Base-by-base conservation (phyloP, 2,113 vertebrate species). In the Brachypodius melanocephalos region DNA sequence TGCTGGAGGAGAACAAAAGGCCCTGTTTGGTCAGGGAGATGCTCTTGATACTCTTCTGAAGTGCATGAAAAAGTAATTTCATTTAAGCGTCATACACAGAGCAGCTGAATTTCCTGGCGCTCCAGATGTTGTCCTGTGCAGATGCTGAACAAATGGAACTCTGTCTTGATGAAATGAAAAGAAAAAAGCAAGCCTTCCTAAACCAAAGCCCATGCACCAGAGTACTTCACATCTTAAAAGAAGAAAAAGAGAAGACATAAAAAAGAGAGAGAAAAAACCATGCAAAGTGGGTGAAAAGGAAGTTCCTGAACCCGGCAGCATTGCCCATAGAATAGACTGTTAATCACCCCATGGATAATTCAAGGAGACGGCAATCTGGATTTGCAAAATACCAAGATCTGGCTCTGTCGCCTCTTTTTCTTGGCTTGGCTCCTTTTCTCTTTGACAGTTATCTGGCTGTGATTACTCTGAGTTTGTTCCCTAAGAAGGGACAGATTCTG, bases 71-170 rank as follows among this genome's bases (percentile, higher is more conserved):
- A 98, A 98, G 98, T 98, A 98, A 98, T 98, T 98, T 98, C 97
- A 91, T 97, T 95, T 96, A 97, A 97, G 90, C 94, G 58, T 98
- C 98, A 98, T 93, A 95, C 97, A 97, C 97, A 74, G 97, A 98
- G 97, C 98, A 94, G 96, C 97, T 96, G 97, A 98, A 98, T 98
- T 98, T 98, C 98, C 98, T 98, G 97, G 97, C 97, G 96, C 97
- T 98, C 98, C 98, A 99, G 98, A 99, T 99, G 99, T 98, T 98
- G 97, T 93, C 97, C 96, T 51, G 93, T 92, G 90, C 98, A 99
- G 98, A 98, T 98, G 98, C 95, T 97, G 95, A 98, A 96, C 98
- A 98, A 98, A 98, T 98, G 98, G 96, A 96, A 97, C 90, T 87
- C 95, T 73, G 93, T 97, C 96, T 96, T 90, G 88, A 94, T 91